phyloP scores from a whole-genome alignment of 1,140 invertebrate genomes.

The Paraescarpia echinospica region DNA sequence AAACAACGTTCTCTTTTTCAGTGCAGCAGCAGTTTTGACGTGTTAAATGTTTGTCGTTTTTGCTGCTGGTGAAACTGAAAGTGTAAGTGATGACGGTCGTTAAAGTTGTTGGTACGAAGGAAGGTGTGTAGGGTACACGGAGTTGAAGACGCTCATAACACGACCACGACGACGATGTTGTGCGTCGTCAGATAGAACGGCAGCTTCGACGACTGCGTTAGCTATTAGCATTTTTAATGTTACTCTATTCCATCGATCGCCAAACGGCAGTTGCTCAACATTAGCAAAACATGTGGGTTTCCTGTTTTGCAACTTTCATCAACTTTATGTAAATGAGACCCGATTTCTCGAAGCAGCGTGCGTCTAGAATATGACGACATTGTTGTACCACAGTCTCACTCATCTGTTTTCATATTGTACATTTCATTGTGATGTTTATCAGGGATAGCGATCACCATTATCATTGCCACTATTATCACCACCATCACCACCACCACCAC shows the following conservation, averaged over 20 bases:
- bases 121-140: background rate
- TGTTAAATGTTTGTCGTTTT: constrained; percentile 6
- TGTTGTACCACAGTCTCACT: background rate
- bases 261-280: background rate
- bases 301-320: constrained; percentile 1
- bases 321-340: background rate
- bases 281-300: background rate
- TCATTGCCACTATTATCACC: background rate
- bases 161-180: background rate
- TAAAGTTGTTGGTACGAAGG: background rate
- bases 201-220: background rate
- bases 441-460: background rate
- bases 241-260: background rate
- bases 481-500: background rate
- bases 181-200: background rate
- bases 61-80: background rate
- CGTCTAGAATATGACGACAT: background rate
- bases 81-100: background rate
- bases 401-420: background rate
- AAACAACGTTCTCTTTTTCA: background rate
- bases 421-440: background rate
- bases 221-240: background rate
- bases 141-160: background rate
- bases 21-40: constrained; percentile 3
- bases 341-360: background rate